These are phyloP conservation scores for Dichetophora obliterata DNA, from an alignment of 2,888 invertebrate genomes.

Conservation along the genomic window DNA sequence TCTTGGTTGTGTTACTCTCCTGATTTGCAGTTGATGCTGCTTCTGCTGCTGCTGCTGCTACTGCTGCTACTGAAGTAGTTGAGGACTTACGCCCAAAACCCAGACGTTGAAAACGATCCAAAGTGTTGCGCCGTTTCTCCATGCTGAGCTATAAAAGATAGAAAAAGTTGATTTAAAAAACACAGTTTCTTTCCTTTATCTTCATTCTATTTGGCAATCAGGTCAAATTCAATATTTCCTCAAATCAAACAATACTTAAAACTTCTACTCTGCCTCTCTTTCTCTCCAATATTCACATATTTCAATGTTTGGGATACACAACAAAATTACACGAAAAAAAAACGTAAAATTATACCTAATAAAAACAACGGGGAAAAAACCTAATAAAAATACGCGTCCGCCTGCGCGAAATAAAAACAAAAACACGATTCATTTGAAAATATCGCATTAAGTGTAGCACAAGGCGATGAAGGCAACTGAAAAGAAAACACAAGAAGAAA, in stretches of 20 bases:
- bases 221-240: slow-evolving; percentile 5
- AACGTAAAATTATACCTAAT: slow-evolving; percentile 23
- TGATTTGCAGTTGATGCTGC: slow-evolving; percentile 33
- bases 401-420: slow-evolving; percentile 25
- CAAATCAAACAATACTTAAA: slow-evolving; percentile 11
- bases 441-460: slow-evolving; percentile 38
- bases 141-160: slow-evolving; percentile 61
- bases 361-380: slow-evolving; percentile 16
- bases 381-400: slow-evolving; percentile 15
- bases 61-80: slow-evolving; percentile 46
- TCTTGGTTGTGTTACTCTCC: slow-evolving; percentile 47
- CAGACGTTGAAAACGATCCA: slow-evolving; percentile 86
- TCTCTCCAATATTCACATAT: not conserved
- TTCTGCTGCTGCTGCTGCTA: slow-evolving; percentile 34
- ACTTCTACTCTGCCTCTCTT: no score
- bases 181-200: not conserved
- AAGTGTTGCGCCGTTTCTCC: slow-evolving; percentile 74
- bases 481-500: not conserved
- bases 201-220: not conserved
- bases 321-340: not conserved
- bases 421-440: slow-evolving; percentile 35
- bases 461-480: not conserved
- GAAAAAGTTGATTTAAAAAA: not conserved
- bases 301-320: slow-evolving; percentile 7
- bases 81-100: slow-evolving; percentile 75